Conservation (phyloP, 1,140 invertebrate genomes). For the Cydia fagiglandana region DNA sequence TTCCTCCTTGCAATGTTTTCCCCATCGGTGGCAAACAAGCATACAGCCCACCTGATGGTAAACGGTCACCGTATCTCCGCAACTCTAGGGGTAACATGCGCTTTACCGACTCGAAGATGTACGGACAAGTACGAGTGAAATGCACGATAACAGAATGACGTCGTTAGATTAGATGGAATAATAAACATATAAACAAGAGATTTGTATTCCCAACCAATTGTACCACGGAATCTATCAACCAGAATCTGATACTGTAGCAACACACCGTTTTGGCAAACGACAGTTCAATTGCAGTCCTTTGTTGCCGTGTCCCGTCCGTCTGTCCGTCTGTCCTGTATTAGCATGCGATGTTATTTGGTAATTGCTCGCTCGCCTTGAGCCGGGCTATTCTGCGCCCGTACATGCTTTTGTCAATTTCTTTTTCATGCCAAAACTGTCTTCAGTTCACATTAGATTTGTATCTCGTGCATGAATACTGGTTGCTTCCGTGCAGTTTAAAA, state of each 20-base stretch:
- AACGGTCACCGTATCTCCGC: too few species aligned
- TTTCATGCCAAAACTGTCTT: not conserved
- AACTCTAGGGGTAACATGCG: too few species aligned
- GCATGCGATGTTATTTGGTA: not conserved
- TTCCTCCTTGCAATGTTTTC: too few species aligned
- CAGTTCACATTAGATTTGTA: too few species aligned
- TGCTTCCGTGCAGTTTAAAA: too few species aligned
- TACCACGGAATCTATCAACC: not conserved
- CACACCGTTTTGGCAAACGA: slow-evolving; percentile 4
- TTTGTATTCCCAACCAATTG: not conserved
- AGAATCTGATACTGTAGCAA: not conserved
- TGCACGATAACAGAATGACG: too few species aligned
- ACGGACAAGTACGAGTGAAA: too few species aligned
- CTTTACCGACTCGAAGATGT: too few species aligned
- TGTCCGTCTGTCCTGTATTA: not conserved
- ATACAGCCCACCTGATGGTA: too few species aligned
- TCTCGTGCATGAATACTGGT: too few species aligned
- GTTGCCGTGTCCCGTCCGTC: not conserved
- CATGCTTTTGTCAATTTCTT: not conserved
- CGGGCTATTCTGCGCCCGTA: not conserved
- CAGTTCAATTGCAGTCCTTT: slow-evolving; percentile 13
- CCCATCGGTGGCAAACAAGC: too few species aligned
- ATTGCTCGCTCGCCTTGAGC: not conserved
- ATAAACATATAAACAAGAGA: not conserved
- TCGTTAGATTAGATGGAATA: too few species aligned